Conservation (phyloP, 2,797 vertebrate species). For the Pteropus rufus region DNA sequence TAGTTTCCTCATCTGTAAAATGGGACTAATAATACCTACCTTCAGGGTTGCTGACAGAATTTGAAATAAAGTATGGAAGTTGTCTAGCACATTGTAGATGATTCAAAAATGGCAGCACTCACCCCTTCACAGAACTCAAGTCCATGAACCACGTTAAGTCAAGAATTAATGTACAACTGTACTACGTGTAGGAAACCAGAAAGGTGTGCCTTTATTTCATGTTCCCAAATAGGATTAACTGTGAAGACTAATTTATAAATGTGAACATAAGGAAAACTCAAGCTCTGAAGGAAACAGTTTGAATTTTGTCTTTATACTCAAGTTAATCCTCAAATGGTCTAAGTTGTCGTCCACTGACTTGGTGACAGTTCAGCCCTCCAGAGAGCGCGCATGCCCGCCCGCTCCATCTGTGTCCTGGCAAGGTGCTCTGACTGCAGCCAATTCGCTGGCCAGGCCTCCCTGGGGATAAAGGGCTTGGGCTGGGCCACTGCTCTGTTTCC, state of each 20-base stretch:
- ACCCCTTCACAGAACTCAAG: slow-evolving; percentile 16
- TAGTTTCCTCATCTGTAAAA: slow-evolving; percentile 35
- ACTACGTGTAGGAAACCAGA: slow-evolving; percentile 42
- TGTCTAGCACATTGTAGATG: not conserved
- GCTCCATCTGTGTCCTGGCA: slow-evolving; percentile 34
- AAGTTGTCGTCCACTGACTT: slow-evolving; percentile 61
- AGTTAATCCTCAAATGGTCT: slow-evolving; percentile 61
- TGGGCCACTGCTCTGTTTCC: not conserved
- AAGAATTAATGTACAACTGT: slow-evolving; percentile 53
- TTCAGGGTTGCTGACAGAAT: slow-evolving; percentile 41
- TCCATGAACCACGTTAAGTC: not conserved
- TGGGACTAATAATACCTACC: not conserved
- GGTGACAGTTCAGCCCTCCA: slow-evolving; percentile 57
- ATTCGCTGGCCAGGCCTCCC: not conserved
- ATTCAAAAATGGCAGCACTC: not conserved
- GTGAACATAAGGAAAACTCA: slow-evolving; percentile 82
- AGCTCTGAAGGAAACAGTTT: slow-evolving; percentile 76
- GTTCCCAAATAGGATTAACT: slow-evolving; percentile 78
- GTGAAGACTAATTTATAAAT: slow-evolving; percentile 84
- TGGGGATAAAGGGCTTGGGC: not conserved
- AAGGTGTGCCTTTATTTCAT: not conserved
- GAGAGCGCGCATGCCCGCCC: not conserved
- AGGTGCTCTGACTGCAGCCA: not conserved
- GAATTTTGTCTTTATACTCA: slow-evolving; percentile 60
- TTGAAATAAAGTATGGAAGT: slow-evolving; percentile 3